Percentiles rank a stretch among this genome's conserved stretches.
These are phyloP conservation scores for Tenualosa thibaudeaui DNA, from an alignment of 2,797 vertebrate species.

Conservation along the genomic window DNA sequence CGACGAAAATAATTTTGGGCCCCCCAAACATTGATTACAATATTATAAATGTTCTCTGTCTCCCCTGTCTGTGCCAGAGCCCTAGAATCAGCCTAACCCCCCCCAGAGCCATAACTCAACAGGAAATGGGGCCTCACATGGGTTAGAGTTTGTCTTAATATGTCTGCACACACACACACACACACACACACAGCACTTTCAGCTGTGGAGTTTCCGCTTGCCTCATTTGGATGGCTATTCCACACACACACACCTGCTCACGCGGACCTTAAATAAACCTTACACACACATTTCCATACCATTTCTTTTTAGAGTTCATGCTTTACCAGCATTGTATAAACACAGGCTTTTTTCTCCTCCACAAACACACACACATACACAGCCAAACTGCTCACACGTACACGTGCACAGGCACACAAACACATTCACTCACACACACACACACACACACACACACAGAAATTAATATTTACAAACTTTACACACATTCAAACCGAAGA, in stretches of 20 bases:
- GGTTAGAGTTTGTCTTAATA: not conserved
- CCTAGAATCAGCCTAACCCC: too few relatives aligned
- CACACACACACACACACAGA: not conserved
- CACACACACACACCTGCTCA: slow-evolving; percentile 31
- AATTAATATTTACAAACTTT: not conserved
- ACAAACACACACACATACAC: not conserved
- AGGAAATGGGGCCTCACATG: slow-evolving; percentile 10
- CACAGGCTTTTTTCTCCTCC: not conserved
- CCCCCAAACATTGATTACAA: too few relatives aligned
- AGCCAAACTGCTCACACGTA: not conserved
- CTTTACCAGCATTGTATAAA: slow-evolving; percentile 10
- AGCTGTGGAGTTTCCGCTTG: slow-evolving; percentile 2
- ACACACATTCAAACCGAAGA: not conserved
- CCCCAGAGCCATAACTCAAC: not conserved
- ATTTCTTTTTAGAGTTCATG: not conserved
- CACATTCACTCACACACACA: not conserved
- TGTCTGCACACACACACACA: slow-evolving; percentile 25
- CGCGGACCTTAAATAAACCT: slow-evolving; percentile 11
- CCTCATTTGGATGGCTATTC: slow-evolving; percentile 21
- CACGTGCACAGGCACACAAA: not conserved
- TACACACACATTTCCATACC: slow-evolving; percentile 12
- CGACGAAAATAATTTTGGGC: too few relatives aligned
- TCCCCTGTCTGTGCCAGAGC: too few relatives aligned
- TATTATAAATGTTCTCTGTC: too few relatives aligned
- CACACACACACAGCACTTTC: slow-evolving; percentile 26